Evolutionary conservation across 2,113 vertebrate genomes (phyloP), one percentile per base, ranked within the genome.

Genomic region (Gambusia holbrooki): DNA sequence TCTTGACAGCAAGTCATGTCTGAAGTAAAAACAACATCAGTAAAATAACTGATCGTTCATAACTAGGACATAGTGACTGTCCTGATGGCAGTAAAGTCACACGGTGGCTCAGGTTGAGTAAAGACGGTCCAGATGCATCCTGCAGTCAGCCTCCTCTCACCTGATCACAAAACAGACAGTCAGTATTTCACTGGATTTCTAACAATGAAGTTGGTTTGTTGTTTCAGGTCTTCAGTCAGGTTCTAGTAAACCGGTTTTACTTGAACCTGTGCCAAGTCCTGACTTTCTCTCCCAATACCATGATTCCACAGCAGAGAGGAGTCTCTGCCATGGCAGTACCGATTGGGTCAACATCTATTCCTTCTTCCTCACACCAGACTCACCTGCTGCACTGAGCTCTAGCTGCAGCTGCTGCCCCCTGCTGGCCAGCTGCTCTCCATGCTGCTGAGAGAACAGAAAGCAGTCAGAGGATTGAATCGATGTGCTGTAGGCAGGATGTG

Each of bases 171-270:
- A n/a, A 58, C 22, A 58, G 19, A 58, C 10, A 22, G 48, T 51
- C 19, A 51, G 8, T n/a, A 25, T n/a, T n/a, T 58, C 22, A 25
- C 9, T 58, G 25, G 8, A 48, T 48, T 48, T 48, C 45, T 19
- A 48, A 48, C 25, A 58, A 58, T 58, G 51, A 22, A 25, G 7
- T 4, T 22, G 25, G 48, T 45, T 17, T 58, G 22, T 58, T n/a
- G 94, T 94, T 51, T 82, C 94, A 94, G 90, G 89, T 86, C 91
- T 94, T 91, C 65, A 92, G 93, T 94, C 94, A 94, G 94, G 86
- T 90, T 89, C 11, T 73, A 74, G 90, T 75, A 83, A 91, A 90
- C 8, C 0, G 30, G 0, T 15, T 14, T 86, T 85, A 86, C 84
- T 48, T 30, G 30, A 91, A 94, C 86, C 94, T 93, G 94, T 94